Conservation (phyloP, 35 echinoderm and acorn worm species). For the Nesometra sesokonis region DNA sequence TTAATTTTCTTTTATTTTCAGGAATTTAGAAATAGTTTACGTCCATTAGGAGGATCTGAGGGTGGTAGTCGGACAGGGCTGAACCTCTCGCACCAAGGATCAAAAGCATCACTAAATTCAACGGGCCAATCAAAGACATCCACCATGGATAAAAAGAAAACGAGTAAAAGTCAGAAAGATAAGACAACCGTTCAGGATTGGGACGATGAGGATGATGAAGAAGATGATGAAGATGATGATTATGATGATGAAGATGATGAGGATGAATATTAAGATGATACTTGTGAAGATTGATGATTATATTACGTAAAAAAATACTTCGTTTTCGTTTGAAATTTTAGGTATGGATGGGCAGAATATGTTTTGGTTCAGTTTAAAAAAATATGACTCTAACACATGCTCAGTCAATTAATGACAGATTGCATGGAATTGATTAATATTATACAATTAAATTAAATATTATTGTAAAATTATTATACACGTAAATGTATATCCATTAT, state of each 20-base stretch:
- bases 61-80: constrained; percentile 24
- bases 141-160: constrained; percentile 5
- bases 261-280: background rate
- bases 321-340: too few species aligned
- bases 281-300: too few species aligned
- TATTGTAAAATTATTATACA: too few species aligned
- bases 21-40: constrained; percentile 88
- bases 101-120: constrained; percentile 86
- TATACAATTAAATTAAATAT: too few species aligned
- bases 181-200: constrained; percentile 16
- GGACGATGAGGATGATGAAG: constrained; percentile 48
- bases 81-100: constrained; percentile 42
- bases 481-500: too few species aligned
- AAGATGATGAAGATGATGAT: constrained; percentile 8
- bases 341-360: too few species aligned
- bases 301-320: too few species aligned
- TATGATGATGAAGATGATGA: background rate
- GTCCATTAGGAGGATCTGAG: constrained; percentile 46
- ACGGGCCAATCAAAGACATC: constrained; percentile 38
- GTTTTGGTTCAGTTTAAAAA: too few species aligned
- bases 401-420: too few species aligned
- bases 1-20: background rate
- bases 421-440: too few species aligned
- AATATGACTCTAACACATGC: too few species aligned
- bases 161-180: constrained; percentile 3